phyloP scores from a whole-genome alignment of 2,888 invertebrate species.

The Hedychridium roseum region DNA sequence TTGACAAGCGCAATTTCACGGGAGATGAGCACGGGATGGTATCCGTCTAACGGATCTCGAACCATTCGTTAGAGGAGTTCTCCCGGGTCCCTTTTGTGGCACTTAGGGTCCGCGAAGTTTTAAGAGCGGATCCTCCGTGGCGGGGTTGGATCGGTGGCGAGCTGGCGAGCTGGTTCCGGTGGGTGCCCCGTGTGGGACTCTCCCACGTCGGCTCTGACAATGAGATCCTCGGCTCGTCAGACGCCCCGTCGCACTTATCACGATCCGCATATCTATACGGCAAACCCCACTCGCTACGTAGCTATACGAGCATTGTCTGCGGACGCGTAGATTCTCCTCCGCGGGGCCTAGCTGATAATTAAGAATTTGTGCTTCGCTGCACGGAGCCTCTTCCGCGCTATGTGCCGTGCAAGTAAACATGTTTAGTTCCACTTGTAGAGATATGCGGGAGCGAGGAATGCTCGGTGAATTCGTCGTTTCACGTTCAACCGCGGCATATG shows the following conservation, averaged over 20 bases:
- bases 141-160: slow-evolving; percentile 7
- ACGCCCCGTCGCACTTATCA: slow-evolving; percentile 25
- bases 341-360: slow-evolving; percentile 29
- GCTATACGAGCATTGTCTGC: slow-evolving; percentile 3
- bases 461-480: no score
- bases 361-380: slow-evolving; percentile 28
- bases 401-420: no score
- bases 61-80: no score
- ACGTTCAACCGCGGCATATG: no score
- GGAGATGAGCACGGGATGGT: no score
- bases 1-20: no score
- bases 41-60: no score
- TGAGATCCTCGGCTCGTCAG: slow-evolving; percentile 7
- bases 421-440: no score
- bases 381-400: slow-evolving; percentile 1
- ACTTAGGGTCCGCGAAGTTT: slow-evolving; percentile 6
- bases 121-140: slow-evolving; percentile 4
- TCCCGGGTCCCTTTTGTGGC: no score
- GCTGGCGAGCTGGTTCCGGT: slow-evolving; percentile 49
- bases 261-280: slow-evolving; percentile 32
- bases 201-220: slow-evolving; percentile 49
- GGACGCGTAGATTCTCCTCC: slow-evolving; percentile 14
- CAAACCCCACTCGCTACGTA: no score
- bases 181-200: slow-evolving; percentile 59
- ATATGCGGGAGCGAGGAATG: no score